phyloP scores from a whole-genome alignment of 2,888 invertebrate species.

The Sthenelais limicola region DNA sequence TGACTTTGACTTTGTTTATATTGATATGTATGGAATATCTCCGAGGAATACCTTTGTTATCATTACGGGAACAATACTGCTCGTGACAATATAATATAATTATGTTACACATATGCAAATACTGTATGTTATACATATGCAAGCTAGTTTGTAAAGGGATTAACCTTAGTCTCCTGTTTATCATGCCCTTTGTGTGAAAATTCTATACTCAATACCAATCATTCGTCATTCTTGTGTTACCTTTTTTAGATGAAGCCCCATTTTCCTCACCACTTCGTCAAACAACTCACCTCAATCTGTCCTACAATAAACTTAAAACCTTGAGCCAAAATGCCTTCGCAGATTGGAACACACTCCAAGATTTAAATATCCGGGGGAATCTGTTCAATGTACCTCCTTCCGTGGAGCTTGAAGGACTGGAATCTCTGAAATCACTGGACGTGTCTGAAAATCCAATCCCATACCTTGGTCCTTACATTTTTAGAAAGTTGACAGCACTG shows the following conservation, averaged over 20 bases:
- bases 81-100: no score
- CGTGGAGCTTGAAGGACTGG: background rate
- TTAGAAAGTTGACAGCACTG: background rate
- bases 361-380: background rate
- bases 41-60: no score
- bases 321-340: background rate
- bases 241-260: background rate
- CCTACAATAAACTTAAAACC: background rate
- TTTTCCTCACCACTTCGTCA: background rate
- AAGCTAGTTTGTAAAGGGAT: no score
- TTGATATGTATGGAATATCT: no score
- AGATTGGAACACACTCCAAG: background rate
- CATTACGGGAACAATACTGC: no score
- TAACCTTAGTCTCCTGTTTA: no score
- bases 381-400: background rate
- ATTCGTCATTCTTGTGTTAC: no score
- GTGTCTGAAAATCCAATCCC: conserved; percentile 8
- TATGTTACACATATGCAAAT: no score
- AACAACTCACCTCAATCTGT: background rate
- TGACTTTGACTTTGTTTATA: no score
- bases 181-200: no score
- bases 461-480: background rate
- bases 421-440: background rate
- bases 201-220: no score
- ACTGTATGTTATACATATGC: no score